Conservation (phyloP, 2,888 invertebrate species). For the Atethmia centrago region DNA sequence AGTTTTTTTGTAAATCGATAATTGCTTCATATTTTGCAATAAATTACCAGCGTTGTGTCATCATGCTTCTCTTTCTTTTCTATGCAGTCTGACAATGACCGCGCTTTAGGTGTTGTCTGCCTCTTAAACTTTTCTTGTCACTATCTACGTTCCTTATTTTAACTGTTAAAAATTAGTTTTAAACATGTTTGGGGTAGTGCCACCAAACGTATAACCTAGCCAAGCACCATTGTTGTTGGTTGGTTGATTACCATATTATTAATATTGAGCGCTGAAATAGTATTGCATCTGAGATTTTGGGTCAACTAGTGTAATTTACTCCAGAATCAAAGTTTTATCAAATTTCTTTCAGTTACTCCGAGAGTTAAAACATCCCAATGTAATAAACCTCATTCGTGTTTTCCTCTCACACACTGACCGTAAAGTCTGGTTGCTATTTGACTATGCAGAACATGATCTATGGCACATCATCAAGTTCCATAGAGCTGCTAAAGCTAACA, state of each 20-base stretch:
- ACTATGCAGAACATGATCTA: constrained; percentile 99
- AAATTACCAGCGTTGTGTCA: no score
- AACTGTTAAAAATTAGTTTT: no score
- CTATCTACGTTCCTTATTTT: no score
- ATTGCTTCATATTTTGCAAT: no score
- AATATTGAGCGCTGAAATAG: not conserved
- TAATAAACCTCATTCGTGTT: constrained; percentile 98
- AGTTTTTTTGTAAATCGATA: no score
- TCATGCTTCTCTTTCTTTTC: no score
- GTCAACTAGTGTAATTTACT: not conserved
- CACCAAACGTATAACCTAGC: not conserved
- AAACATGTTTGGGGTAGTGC: not conserved
- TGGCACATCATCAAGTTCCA: constrained; percentile 99
- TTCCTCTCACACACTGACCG: constrained; percentile 99
- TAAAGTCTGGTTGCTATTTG: constrained; percentile 99
- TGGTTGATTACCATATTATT: not conserved
- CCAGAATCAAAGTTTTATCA: not conserved
- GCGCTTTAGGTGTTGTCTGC: no score
- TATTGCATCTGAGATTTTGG: not conserved
- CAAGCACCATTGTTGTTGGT: not conserved
- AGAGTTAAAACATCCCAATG: constrained; percentile 99
- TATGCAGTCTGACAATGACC: no score
- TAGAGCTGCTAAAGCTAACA: constrained; percentile 98
- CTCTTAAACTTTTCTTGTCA: no score
- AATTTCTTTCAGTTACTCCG: constrained; percentile 94